Evolutionary conservation across 2,888 invertebrate genomes (phyloP), one percentile per base, ranked within the genome.

Genomic region (Ophion slaviceki): DNA sequence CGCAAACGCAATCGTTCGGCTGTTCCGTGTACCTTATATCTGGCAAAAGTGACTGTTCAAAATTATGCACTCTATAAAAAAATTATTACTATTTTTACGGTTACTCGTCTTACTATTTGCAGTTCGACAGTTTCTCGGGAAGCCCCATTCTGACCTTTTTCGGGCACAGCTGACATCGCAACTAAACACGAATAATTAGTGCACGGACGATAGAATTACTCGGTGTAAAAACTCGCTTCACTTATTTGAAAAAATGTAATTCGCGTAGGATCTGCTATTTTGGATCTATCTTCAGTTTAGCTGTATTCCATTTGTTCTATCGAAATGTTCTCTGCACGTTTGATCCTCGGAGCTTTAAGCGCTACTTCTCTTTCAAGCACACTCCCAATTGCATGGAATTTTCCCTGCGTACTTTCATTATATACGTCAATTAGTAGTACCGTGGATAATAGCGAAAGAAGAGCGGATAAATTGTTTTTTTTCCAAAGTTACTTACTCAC

Each of bases 401-500:
- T 68, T 28, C 28, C n/a, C 20, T n/a, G n/a, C 6, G 8, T 62
- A 8, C 2, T 24, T 8, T 24, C 28, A 20, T 6, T 62, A 24
- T 20, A 47, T 1, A 24, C 47, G 68, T 47, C 24, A 47, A 45
- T 70, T 53, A 7, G 14, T 45, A 71, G 72, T 53, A 47, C 67
- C 28, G 67, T 68, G 59, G 36, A 53, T 70, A 68, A 14, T 3
- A 77, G 64, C n/a, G 28, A 77, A 77, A 74, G 20, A 68, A 85
- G 14, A 57, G n/a, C 24, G 64, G 68, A 74, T 45, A 74, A 70
- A 32, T 57, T 24, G 17, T 66, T 66, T 68, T 67, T 67, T 20
- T 3, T 40, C n/a, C 32, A 5, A 36, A 5, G 6, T 36, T 36
- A 7, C 6, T 36, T 5, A 36, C 36, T 36, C 36, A 36, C 6